A percentile compares a stretch with the other conserved stretches of the same genome.
Evolutionary conservation across 2,113 vertebrate genomes (phyloP).

Genomic region (Sander vitreus): DNA sequence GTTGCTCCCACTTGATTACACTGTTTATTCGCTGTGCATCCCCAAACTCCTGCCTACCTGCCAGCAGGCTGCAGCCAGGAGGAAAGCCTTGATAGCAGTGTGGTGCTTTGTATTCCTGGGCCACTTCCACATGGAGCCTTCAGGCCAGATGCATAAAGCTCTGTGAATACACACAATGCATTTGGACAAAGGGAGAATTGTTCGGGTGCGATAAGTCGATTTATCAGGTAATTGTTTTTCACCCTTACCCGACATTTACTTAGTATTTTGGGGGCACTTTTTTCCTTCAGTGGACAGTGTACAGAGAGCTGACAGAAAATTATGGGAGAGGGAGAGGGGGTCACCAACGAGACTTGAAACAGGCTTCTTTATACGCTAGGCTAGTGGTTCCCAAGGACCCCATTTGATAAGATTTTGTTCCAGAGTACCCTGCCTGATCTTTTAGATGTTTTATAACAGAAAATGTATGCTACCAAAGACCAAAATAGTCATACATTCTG

Average conservation of each 20-base stretch:
- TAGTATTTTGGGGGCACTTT: not conserved
- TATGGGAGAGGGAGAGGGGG: not conserved
- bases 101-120: conserved; percentile 14
- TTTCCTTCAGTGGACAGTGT: not conserved
- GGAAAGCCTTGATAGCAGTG: conserved; percentile 23
- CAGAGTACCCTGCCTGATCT: too few species aligned
- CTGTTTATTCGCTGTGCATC: conserved; percentile 44
- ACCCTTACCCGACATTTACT: too few species aligned
- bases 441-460: too few species aligned
- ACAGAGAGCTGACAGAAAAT: not conserved
- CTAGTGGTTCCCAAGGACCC: too few species aligned
- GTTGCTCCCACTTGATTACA: conserved; percentile 52
- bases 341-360: too few species aligned
- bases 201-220: fast-evolving
- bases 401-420: too few species aligned
- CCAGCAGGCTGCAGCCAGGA: conserved; percentile 21
- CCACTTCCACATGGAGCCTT: not conserved
- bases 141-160: not conserved
- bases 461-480: too few species aligned
- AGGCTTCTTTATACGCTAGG: too few species aligned
- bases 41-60: conserved; percentile 31
- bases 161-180: not conserved
- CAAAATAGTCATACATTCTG: too few species aligned
- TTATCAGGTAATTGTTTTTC: not conserved
- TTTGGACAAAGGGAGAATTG: not conserved